phyloP scores from a whole-genome alignment of 2,888 invertebrate species.

The Tenthredo mesomela region DNA sequence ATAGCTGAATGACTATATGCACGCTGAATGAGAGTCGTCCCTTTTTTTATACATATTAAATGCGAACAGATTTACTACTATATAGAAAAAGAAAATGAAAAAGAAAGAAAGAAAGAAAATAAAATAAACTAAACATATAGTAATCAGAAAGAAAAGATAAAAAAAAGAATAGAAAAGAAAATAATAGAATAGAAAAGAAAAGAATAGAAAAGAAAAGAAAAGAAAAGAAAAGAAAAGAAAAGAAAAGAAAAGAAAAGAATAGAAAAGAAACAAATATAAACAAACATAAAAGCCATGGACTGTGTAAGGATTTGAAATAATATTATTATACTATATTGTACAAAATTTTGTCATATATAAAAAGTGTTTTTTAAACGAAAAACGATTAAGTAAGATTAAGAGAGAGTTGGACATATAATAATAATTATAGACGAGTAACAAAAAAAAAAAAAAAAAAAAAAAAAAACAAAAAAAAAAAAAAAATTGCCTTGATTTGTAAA shows the following conservation, averaged over 20 bases:
- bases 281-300: constrained; percentile 39
- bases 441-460: too few species aligned
- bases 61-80: constrained; percentile 66
- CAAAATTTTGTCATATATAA: constrained; percentile 61
- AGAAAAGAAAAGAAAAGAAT: constrained; percentile 42
- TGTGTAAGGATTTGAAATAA: constrained; percentile 54
- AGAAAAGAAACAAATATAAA: not conserved
- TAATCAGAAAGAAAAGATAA: constrained; percentile 55
- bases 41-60: constrained; percentile 57
- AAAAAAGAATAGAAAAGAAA: constrained; percentile 43
- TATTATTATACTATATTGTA: constrained; percentile 59
- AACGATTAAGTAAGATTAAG: constrained; percentile 45
- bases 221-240: constrained; percentile 52
- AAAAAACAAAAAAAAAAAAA: too few species aligned
- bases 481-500: constrained; percentile 78
- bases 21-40: constrained; percentile 5
- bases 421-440: constrained; percentile 62
- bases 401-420: constrained; percentile 63
- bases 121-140: constrained; percentile 53
- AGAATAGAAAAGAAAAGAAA: constrained; percentile 54
- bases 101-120: constrained; percentile 50
- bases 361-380: constrained; percentile 61
- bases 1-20: constrained; percentile 56
- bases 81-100: constrained; percentile 54
- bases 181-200: constrained; percentile 44